A percentile compares a stretch with the other conserved stretches of the same genome.
Evolutionary conservation across 2,797 vertebrate genomes (phyloP).

Genomic region (Pipistrellus pipistrellus): DNA sequence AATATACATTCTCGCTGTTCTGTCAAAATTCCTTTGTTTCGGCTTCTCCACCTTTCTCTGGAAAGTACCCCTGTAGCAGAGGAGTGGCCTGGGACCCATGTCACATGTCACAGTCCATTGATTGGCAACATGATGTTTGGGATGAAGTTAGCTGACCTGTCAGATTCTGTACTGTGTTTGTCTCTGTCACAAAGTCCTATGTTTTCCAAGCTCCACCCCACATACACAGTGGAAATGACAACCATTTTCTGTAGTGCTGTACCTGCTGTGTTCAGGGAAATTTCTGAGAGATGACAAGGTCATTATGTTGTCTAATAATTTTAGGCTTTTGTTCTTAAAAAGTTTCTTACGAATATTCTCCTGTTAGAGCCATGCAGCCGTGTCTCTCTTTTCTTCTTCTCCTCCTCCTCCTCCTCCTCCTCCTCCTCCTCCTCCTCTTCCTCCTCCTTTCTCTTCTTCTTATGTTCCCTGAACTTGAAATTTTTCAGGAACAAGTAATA

Average conservation of each 20-base stretch:
- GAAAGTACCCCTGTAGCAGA: neutral
- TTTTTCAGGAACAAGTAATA: neutral
- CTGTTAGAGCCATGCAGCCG: neutral
- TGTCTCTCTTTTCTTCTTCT: neutral
- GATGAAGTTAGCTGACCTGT: neutral
- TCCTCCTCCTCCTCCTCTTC: too few species aligned
- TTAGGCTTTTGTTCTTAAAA: neutral
- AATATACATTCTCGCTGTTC: neutral
- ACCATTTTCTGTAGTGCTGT: neutral
- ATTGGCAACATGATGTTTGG: neutral
- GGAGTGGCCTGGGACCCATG: neutral
- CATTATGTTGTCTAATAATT: neutral
- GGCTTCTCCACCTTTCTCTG: neutral
- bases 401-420: neutral
- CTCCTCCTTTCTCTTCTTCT: too few species aligned
- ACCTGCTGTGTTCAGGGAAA: neutral
- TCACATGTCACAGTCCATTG: neutral
- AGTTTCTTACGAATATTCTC: neutral
- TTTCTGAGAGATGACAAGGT: neutral
- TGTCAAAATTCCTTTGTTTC: neutral
- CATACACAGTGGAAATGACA: neutral
- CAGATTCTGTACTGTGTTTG: neutral
- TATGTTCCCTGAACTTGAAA: neutral
- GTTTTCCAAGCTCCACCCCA: neutral
- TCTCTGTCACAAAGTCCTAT: neutral